Conservation (phyloP, 2,888 invertebrate genomes). For the Eumacrocentrus americanus region DNA sequence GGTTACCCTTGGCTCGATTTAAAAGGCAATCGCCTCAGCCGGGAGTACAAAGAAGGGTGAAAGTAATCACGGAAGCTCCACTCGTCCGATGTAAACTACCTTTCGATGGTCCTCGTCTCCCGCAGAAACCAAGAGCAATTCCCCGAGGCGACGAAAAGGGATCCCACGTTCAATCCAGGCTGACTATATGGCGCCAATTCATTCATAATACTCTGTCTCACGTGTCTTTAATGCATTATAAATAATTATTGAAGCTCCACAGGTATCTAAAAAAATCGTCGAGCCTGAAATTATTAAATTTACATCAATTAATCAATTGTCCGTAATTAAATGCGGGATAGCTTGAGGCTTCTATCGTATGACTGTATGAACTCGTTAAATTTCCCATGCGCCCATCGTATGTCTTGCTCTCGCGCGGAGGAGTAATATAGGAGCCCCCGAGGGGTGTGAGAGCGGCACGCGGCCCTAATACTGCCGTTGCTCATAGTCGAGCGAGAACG, state of each 20-base stretch:
- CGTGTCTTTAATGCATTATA: no score
- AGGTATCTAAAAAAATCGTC: no score
- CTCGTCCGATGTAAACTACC: conserved; percentile 50
- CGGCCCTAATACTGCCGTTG: conserved; percentile 18
- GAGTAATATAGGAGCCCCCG: conserved; percentile 17
- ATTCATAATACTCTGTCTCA: no score
- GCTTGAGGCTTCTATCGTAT: conserved; percentile 44
- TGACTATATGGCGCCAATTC: no score
- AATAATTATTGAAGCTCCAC: no score
- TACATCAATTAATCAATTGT: no score
- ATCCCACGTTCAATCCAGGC: no score
- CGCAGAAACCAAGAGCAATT: conserved; percentile 38
- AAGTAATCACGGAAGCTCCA: conserved; percentile 51
- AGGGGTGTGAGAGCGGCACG: conserved; percentile 27
- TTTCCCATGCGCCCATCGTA: conserved; percentile 50
- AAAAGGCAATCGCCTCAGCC: conserved; percentile 53
- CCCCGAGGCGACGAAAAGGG: conserved; percentile 44
- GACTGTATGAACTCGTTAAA: conserved; percentile 35
- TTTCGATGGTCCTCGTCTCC: conserved; percentile 49
- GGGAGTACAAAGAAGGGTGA: conserved; percentile 42
- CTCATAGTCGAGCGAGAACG: conserved; percentile 24
- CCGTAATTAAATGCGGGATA: conserved; percentile 33
- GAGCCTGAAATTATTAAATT: no score
- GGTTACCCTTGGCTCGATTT: conserved; percentile 39
- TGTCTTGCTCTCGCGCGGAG: conserved; percentile 29